These are phyloP conservation scores for Pocillopora verrucosa DNA, from an alignment of 64 coral and sea anemone species.

Conservation along the genomic window DNA sequence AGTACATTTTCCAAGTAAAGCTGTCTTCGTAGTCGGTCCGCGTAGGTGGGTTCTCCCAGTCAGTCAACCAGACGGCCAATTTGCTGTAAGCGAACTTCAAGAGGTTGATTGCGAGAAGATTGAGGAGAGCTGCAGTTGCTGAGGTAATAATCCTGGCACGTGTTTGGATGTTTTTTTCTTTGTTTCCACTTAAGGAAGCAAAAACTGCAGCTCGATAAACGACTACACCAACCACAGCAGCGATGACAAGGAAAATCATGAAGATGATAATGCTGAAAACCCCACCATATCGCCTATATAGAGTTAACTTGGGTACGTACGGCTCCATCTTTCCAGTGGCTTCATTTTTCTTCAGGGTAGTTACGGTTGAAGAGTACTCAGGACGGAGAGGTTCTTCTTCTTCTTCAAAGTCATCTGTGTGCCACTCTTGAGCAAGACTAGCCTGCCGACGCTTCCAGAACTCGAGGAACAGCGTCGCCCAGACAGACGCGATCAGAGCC, in stretches of 20 bases:
- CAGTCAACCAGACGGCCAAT: constrained; percentile 80
- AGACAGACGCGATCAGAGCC: constrained; percentile 75
- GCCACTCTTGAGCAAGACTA: constrained; percentile 77
- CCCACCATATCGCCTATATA: constrained; percentile 62
- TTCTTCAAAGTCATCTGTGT: constrained; percentile 82
- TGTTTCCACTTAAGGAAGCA: constrained; percentile 65
- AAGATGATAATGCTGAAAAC: constrained; percentile 68
- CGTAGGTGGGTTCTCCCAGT: constrained; percentile 92
- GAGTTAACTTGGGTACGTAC: constrained; percentile 44
- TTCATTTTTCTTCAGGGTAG: constrained; percentile 67
- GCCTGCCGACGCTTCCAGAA: constrained; percentile 91
- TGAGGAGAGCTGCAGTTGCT: constrained; percentile 79
- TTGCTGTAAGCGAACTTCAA: constrained; percentile 81
- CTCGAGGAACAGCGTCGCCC: constrained; percentile 88
- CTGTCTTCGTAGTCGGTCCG: constrained; percentile 85
- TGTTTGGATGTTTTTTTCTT: constrained; percentile 28
- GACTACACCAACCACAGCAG: constrained; percentile 82
- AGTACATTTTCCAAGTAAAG: constrained; percentile 93
- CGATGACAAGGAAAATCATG: constrained; percentile 83
- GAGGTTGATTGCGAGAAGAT: constrained; percentile 82
- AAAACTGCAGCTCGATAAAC: constrained; percentile 92
- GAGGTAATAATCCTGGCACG: constrained; percentile 85
- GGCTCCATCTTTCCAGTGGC: constrained; percentile 86
- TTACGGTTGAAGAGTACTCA: constrained; percentile 73
- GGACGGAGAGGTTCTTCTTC: constrained; percentile 82